phyloP scores from a whole-genome alignment of 2,797 vertebrate genomes.

The Acanthiza pusilla region DNA sequence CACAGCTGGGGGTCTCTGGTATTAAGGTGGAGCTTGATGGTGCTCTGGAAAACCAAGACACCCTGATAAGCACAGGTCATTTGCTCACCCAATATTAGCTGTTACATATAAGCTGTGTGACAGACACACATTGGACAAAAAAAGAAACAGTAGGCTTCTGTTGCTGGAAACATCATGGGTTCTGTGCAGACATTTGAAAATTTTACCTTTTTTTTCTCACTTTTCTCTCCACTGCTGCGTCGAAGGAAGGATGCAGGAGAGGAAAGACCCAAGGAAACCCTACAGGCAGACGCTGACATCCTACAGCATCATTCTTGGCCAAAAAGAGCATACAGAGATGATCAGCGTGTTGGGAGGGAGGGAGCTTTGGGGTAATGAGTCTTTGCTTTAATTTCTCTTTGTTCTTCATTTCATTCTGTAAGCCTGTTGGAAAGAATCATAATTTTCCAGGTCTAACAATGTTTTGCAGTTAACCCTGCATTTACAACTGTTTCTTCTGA shows the following conservation, averaged over 20 bases:
- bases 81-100: background rate
- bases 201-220: background rate
- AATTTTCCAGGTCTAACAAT: constrained; percentile 29
- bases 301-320: constrained; percentile 78
- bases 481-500: constrained; percentile 60
- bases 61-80: background rate
- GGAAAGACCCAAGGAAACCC: constrained; percentile 45
- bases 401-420: constrained; percentile 65
- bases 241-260: constrained; percentile 51
- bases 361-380: constrained; percentile 65
- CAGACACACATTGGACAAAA: background rate
- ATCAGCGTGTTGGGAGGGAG: constrained; percentile 65
- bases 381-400: constrained; percentile 72
- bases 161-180: background rate
- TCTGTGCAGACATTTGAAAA: background rate
- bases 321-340: constrained; percentile 69
- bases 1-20: background rate
- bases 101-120: background rate
- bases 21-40: background rate
- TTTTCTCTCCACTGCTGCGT: background rate
- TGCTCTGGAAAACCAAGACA: background rate
- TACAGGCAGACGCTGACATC: constrained; percentile 78
- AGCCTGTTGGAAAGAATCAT: constrained; percentile 32
- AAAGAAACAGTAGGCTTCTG: background rate
- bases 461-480: constrained; percentile 50